Evolutionary conservation across 2,797 vertebrate species (phyloP), one percentile per base, ranked within the genome.

Genomic region (Neosilurus mollespiculum): DNA sequence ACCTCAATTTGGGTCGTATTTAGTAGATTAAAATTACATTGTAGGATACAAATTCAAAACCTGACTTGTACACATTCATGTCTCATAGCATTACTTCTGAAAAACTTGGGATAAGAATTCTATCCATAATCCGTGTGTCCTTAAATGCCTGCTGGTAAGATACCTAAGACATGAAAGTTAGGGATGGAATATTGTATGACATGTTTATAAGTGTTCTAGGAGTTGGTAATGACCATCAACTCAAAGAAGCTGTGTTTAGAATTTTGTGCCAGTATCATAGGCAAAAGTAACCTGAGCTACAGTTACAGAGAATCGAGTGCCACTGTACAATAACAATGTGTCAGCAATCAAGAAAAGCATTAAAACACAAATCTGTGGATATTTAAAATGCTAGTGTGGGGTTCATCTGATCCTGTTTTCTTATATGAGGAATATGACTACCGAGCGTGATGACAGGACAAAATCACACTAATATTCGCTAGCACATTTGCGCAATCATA

Each of bases 161-260:
- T 53, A 18, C 75, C 59, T 59, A 24, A 30, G 53, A 69, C 53
- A 67, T 8, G 64, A 8, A 83, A 70, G 61, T 69, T 37, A 15
- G 9, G 72, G 76, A 72, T 80, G 26, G 12, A 78, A 51, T 24
- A 34, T 12, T 70, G 64, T 78, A 22, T 71, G 66, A 78, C 67
- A 53, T 79, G 67, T 71, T 64, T 54, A 78, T 72, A 84, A 51
- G 37, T 78, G 82, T 78, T 51, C 62, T 43, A 73, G 56, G 16
- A 22, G 66, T 70, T 81, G 11, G 53, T 67, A 83, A 83, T 58
- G 53, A 83, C 26, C 51, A 71, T 80, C 77, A 49, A 80, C 11
- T 83, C 65, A 58, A 69, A 37, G 66, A 61, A 67, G 49, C 54
- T 73, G 22, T 84, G 77, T 84, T 84, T 84, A 73, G 24, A 79